Conservation (phyloP, 2,797 vertebrate genomes). For the Pantherophis vulpinus region DNA sequence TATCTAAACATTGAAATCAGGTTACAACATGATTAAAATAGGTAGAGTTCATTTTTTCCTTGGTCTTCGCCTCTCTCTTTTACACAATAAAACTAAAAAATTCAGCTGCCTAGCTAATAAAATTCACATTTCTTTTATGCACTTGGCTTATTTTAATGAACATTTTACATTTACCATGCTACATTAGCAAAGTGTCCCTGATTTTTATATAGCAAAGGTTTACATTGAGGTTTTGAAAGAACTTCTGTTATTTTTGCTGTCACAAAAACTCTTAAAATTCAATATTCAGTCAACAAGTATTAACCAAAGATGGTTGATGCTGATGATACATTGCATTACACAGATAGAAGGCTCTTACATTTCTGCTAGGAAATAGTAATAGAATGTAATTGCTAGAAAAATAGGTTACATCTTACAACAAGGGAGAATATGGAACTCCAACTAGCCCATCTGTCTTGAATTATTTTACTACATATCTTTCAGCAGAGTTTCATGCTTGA, state of each 20-base stretch:
- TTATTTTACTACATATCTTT: neutral
- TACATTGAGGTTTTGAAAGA: neutral
- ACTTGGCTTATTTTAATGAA: slow-evolving; percentile 62
- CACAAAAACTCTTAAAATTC: neutral
- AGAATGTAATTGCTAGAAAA: neutral
- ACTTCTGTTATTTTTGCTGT: neutral
- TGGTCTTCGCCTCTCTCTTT: slow-evolving; percentile 39
- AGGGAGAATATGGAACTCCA: neutral
- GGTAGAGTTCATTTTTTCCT: slow-evolving; percentile 47
- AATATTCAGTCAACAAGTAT: slow-evolving; percentile 15
- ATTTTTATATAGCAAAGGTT: slow-evolving; percentile 64
- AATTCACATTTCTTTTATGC: slow-evolving; percentile 53
- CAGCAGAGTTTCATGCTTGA: neutral
- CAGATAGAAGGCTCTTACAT: neutral
- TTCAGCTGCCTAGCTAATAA: slow-evolving; percentile 54
- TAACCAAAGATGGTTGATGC: fast-evolving
- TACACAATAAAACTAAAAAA: slow-evolving; percentile 62
- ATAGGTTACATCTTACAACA: neutral
- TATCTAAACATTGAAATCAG: slow-evolving; percentile 71
- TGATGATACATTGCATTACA: neutral
- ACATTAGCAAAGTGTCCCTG: slow-evolving; percentile 66
- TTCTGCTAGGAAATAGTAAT: neutral
- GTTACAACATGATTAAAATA: slow-evolving; percentile 58
- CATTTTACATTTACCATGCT: slow-evolving; percentile 63
- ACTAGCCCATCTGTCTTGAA: neutral